Base-by-base conservation (phyloP, 2,113 vertebrate species). In the Sigmodon hispidus region DNA sequence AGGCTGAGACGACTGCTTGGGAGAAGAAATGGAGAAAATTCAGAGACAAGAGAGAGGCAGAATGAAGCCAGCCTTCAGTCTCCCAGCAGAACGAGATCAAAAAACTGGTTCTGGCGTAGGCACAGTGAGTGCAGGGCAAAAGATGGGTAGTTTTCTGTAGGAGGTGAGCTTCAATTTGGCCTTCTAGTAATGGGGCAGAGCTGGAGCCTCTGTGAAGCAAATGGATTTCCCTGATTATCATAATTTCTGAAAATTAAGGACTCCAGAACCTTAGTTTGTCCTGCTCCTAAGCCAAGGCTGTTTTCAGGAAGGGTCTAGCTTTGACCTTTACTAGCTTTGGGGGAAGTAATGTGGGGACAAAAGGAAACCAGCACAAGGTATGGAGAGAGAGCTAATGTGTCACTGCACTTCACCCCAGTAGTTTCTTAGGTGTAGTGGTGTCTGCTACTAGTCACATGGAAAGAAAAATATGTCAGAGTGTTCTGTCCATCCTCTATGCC, bases 331-430 rank as follows among this genome's bases (percentile, higher is more conserved):
- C 7, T 55, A 4, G 34, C 15, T 4, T 36, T 50, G 50, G 15
- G 26, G 29, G 29, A 45, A 9, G 17, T 4, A 77, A 34, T 15
- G 11, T 50, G 75, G 75, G 15, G 1, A 48, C 16, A 50, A 7
- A 43, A 36, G 36, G 8, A 55, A 17, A 22, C 5, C 24, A 43
- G 1, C 24, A 61, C 22, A 7, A 40, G n/a, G 13, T 1, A n/a
- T n/a, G n/a, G n/a, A 29, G n/a, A 43, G n/a, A 2, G n/a, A 57
- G n/a, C 21, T 31, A 40, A 43, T 26, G n/a, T 5, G 17, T 43
- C 52, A 26, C 36, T 57, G 11, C 19, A 55, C 5, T n/a, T 24
- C 12, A n/a, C 0, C 8, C 3, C 13, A 40, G 2, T 4, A n/a
- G 80, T 7, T 61, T 43, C n/a, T 43, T 43, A 43, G 3, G 1